Conservation (phyloP, 2,113 vertebrate genomes). For the Pterocles orientalis region DNA sequence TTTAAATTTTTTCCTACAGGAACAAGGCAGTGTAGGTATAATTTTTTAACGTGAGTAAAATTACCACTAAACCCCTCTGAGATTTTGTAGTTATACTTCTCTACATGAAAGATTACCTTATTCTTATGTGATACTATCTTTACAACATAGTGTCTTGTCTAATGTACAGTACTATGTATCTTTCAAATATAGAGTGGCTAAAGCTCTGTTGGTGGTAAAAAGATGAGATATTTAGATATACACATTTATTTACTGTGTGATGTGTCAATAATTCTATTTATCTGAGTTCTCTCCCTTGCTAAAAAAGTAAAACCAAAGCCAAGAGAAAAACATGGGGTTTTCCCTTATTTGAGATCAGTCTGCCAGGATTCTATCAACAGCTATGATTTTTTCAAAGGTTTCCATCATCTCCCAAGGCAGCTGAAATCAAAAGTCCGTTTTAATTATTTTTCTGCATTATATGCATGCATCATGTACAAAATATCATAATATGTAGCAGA, state of each 20-base stretch:
- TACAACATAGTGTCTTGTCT: not conserved
- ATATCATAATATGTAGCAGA: not conserved
- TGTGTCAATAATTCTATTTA: not conserved
- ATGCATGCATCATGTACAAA: not conserved
- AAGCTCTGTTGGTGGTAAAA: not conserved
- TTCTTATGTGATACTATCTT: not conserved
- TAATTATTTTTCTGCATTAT: not conserved
- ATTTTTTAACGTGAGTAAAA: not conserved
- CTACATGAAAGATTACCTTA: not conserved
- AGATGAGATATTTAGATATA: not conserved
- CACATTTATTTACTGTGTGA: not conserved
- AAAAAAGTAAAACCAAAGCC: not conserved
- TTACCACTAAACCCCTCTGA: not conserved
- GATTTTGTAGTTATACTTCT: not conserved
- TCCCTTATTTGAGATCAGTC: not conserved
- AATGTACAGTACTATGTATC: not conserved
- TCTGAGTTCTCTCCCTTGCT: not conserved
- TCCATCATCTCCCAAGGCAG: not conserved
- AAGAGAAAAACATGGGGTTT: accelerated
- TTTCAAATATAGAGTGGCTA: not conserved
- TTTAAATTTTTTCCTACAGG: not conserved
- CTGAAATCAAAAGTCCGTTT: not conserved
- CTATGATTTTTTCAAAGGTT: not conserved
- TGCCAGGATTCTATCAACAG: not conserved
- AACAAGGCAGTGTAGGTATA: not conserved